phyloP scores from a whole-genome alignment of 2,888 invertebrate species.

The Melipona beecheii region DNA sequence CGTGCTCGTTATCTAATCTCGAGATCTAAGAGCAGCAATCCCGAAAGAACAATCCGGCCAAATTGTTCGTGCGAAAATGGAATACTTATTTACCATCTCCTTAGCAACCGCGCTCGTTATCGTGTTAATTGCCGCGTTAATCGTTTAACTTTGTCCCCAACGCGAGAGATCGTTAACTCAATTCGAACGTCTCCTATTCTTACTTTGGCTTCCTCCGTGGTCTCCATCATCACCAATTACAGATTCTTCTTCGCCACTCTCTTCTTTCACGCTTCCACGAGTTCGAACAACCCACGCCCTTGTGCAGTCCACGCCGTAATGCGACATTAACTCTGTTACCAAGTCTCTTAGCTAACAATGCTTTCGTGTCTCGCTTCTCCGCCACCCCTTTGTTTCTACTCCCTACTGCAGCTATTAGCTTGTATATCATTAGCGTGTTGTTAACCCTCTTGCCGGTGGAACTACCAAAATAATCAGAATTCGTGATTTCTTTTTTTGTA shows the following conservation, averaged over 20 bases:
- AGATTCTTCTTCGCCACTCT: constrained; percentile 11
- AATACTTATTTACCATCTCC: constrained; percentile 35
- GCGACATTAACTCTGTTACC: constrained; percentile 79
- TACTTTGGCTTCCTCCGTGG: constrained; percentile 80
- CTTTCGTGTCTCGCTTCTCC: constrained; percentile 61
- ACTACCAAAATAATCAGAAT: no score
- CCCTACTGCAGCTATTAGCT: constrained; percentile 24
- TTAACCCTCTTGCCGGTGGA: not conserved
- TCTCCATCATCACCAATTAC: constrained; percentile 74
- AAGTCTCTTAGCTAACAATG: constrained; percentile 70
- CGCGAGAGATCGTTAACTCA: not conserved
- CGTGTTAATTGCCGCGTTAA: not conserved
- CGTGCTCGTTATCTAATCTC: constrained; percentile 30
- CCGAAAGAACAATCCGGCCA: constrained; percentile 1
- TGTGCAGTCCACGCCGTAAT: constrained; percentile 76
- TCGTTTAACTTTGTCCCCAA: not conserved
- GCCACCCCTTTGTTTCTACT: constrained; percentile 49
- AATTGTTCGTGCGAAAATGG: constrained; percentile 18
- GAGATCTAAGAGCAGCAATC: constrained; percentile 19
- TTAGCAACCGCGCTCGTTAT: constrained; percentile 24
- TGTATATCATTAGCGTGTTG: not conserved
- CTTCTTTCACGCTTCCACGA: constrained; percentile 22
- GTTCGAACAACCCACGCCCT: constrained; percentile 65
- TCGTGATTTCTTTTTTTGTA: no score
- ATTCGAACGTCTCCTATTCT: constrained; percentile 59